Evolutionary conservation across 2,797 vertebrate genomes (phyloP), one percentile per base, ranked within the genome.

Genomic region (Chelonia mydas): DNA sequence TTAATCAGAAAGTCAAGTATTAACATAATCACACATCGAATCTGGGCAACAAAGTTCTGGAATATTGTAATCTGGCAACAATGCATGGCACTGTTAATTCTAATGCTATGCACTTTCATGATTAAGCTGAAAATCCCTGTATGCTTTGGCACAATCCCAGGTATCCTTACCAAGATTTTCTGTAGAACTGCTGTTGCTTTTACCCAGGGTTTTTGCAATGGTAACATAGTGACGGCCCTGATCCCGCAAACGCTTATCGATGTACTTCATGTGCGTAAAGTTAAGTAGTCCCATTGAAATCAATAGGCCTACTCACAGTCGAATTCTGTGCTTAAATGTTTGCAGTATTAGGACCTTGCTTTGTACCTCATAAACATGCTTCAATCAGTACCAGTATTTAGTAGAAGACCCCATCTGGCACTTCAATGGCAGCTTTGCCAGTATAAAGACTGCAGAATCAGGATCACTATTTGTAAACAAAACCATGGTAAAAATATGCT

Each of bases 41-140:
- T 81, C 16, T 72, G 81, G 50, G 11, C 45, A 61, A n/a, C 68
- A 41, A 21, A 80, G 27, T 57, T 94, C 41, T 65, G 68, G 11
- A 6, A 68, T 95, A 47, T 25, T 77, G 31, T 80, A 76, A 53
- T 65, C n/a, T 50, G 19, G 4, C 31, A 81, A 11, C 37, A 81
- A 47, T 23, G 47, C n/a, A 87, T 12, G 76, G 53, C 84, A 17
- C 11, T 54, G 7, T 11, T 1, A 88, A 86, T 96, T 88, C 88
- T 37, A 61, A 7, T 27, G 25, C 4, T 94, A 53, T 6, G 33
- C 6, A 31, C 37, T 90, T 81, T 0, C 0, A 55, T 72, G 51
- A 33, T 57, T 91, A 78, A 95, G 7, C 28, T 49, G 61, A 65
- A 95, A 95, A 78, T 59, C 54, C 33, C 61, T 84, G 16, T 28